A percentile compares a stretch with the other conserved stretches of the same genome.
Evolutionary conservation across 1,140 invertebrate genomes (phyloP).

Genomic region (Lepidostoma basale): DNA sequence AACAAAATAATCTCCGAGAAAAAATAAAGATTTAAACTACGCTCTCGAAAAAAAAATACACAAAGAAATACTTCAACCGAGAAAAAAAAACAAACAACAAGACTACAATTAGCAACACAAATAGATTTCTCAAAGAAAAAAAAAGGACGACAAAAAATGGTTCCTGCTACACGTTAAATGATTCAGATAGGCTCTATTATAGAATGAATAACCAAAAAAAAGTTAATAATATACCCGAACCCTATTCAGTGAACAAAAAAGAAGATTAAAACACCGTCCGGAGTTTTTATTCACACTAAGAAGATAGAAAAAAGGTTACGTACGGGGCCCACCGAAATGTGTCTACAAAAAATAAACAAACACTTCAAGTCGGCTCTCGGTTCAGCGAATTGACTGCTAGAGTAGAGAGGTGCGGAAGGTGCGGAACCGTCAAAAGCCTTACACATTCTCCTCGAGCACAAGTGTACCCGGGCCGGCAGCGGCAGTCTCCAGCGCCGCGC

Average conservation of each 20-base stretch:
- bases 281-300: constrained; percentile 34
- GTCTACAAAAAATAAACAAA: constrained; percentile 41
- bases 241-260: constrained; percentile 36
- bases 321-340: constrained; percentile 28
- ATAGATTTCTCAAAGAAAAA: constrained; percentile 33
- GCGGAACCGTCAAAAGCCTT: constrained; percentile 24
- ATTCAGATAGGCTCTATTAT: constrained; percentile 33
- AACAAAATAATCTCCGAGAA: constrained; percentile 19
- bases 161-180: constrained; percentile 37
- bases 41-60: constrained; percentile 3
- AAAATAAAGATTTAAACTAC: constrained; percentile 7
- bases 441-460: background rate
- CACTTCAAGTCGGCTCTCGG: constrained; percentile 29
- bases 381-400: constrained; percentile 6
- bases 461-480: constrained; percentile 1
- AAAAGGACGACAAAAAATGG: constrained; percentile 25
- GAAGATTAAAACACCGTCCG: constrained; percentile 36
- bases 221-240: constrained; percentile 39
- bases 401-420: constrained; percentile 7
- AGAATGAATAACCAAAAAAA: constrained; percentile 39
- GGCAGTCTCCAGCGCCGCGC: background rate
- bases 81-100: constrained; percentile 16
- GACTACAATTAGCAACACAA: constrained; percentile 36
- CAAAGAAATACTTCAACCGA: background rate
- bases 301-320: constrained; percentile 22